Percentiles rank a stretch among this genome's conserved stretches.
These are phyloP conservation scores for Capromys pilorides DNA, from an alignment of 2,797 vertebrate genomes.

Conservation along the genomic window DNA sequence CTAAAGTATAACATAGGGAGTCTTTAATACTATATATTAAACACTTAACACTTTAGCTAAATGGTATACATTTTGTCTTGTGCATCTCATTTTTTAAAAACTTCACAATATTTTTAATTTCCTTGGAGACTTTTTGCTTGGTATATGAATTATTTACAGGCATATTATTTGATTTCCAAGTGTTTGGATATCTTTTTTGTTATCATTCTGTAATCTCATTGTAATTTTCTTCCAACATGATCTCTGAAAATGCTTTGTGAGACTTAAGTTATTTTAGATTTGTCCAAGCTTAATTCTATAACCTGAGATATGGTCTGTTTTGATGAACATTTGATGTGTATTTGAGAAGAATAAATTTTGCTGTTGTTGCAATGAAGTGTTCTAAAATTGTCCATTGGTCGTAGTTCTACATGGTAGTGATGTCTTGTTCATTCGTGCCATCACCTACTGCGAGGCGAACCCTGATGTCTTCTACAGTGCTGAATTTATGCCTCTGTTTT, in stretches of 20 bases:
- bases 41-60: neutral
- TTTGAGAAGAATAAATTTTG: neutral
- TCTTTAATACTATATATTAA: neutral
- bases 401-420: neutral
- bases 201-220: neutral
- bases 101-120: neutral
- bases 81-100: neutral
- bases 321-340: neutral
- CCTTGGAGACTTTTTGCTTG: neutral
- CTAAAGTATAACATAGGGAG: neutral
- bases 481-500: neutral
- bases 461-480: neutral
- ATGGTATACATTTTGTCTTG: neutral
- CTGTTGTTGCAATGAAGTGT: neutral
- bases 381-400: neutral
- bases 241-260: neutral
- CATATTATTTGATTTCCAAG: neutral
- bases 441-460: neutral
- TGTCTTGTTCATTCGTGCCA: neutral
- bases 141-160: neutral
- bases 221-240: neutral
- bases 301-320: neutral
- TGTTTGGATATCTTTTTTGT: neutral
- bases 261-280: neutral
- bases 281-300: neutral